phyloP scores from a whole-genome alignment of 2,113 vertebrate species.

The Podarcis raffonei region DNA sequence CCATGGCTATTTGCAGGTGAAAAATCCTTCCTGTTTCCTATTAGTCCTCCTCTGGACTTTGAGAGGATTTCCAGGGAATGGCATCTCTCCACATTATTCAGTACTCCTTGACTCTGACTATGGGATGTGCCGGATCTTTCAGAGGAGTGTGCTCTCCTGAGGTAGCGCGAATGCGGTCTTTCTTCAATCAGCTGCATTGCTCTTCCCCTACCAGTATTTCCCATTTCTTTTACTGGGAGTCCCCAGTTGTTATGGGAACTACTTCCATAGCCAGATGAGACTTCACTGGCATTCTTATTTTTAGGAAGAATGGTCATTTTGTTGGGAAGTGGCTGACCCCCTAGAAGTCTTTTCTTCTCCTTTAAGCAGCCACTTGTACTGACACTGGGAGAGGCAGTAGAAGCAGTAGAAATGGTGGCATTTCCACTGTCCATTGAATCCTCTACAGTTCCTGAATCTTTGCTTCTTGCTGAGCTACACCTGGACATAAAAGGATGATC shows the following conservation, averaged over 20 bases:
- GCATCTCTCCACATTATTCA: slow-evolving; percentile 77
- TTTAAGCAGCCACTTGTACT: slow-evolving; percentile 84
- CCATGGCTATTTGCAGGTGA: slow-evolving; percentile 68
- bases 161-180: slow-evolving; percentile 87
- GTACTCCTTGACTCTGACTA: slow-evolving; percentile 61
- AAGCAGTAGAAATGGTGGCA: slow-evolving; percentile 91
- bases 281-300: slow-evolving; percentile 69
- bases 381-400: slow-evolving; percentile 77
- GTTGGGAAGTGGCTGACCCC: slow-evolving; percentile 87
- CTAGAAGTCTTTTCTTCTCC: slow-evolving; percentile 82
- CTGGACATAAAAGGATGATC: slow-evolving; percentile 95
- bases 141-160: slow-evolving; percentile 91
- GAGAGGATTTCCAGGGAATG: slow-evolving; percentile 87
- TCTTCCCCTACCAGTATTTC: slow-evolving; percentile 65
- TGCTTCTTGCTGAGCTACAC: slow-evolving; percentile 76
- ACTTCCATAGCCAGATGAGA: slow-evolving; percentile 72
- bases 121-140: slow-evolving; percentile 79
- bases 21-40: slow-evolving; percentile 67
- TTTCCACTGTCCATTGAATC: slow-evolving; percentile 98
- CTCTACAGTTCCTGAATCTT: slow-evolving; percentile 81
- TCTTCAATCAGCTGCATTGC: slow-evolving; percentile 67
- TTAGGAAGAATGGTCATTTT: slow-evolving; percentile 84
- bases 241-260: slow-evolving; percentile 73
- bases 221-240: slow-evolving; percentile 60
- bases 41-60: slow-evolving; percentile 62